These are phyloP conservation scores for Archips crataeganus DNA, from an alignment of 2,888 invertebrate genomes.

Conservation along the genomic window DNA sequence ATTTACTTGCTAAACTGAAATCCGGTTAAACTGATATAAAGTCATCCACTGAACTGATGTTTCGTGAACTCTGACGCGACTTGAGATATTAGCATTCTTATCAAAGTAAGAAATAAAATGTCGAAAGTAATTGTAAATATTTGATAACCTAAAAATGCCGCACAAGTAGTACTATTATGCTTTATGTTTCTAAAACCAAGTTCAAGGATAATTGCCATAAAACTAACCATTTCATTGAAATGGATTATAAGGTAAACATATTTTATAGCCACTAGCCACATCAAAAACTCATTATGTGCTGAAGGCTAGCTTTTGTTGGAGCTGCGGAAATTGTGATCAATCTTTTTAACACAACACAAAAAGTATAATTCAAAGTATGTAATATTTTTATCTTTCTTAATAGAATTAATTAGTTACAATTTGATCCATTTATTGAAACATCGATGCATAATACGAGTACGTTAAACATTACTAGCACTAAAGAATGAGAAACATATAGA, in stretches of 20 bases:
- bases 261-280: conserved; percentile 15
- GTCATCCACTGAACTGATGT: conserved; percentile 15
- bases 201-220: conserved; percentile 11
- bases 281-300: conserved; percentile 17
- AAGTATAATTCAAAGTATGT: background rate
- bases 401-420: no score
- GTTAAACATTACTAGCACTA: background rate
- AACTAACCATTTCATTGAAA: conserved; percentile 19
- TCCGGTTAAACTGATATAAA: conserved; percentile 19
- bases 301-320: conserved; percentile 6
- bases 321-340: background rate
- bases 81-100: background rate
- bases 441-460: no score
- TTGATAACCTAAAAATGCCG: conserved; percentile 12
- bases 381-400: background rate
- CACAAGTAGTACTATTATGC: no score
- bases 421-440: no score
- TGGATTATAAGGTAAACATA: conserved; percentile 10
- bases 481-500: no score
- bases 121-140: conserved; percentile 7
- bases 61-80: conserved; percentile 8
- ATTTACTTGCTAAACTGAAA: conserved; percentile 16
- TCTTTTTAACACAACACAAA: background rate
- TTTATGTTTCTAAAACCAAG: background rate
- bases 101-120: background rate